Base-by-base conservation (phyloP, 1,140 invertebrate genomes). In the Drosophila hydei region DNA sequence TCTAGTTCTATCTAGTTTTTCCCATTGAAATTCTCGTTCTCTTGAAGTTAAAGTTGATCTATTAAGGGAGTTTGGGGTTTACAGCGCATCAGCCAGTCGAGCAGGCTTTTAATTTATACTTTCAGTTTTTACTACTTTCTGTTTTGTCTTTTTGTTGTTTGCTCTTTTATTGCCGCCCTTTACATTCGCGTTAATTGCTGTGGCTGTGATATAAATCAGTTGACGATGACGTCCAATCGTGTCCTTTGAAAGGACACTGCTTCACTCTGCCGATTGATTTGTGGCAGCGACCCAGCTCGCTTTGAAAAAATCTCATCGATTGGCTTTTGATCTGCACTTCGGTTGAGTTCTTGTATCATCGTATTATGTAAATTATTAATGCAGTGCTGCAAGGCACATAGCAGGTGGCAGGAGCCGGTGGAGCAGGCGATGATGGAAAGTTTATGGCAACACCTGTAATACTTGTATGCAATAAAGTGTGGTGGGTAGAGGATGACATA, bases 131-230 rank as follows among this genome's bases (percentile, higher is more conserved):
- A 9, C n/a, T 56, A 18, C n/a, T 12, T 48, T 70, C 23, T 36
- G 52, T 42, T 50, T 56, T 42, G 51, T 33, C 12, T 11, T 52
- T n/a, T 30, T 45, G 45, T 11, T 12, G 42, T 42, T 64, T 8
- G 52, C 6, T 42, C n/a, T 88, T 87, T 88, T 88, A 87, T 72
- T 56, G 67, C 67, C 74, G 55, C 77, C 51, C 62, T 75, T 87
- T 69, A 87, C 81, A 87, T 75, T 85, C 77, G 71, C 81, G 81
- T 87, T 87, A 87, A 87, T 87, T 87, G 83, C 78, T 73, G 61
- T 50, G 75, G 64, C 81, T 72, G 70, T 77, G 84, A 89, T 81
- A 87, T 88, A 87, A 87, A 87, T 87, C 83, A 69, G 77, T 72
- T 75, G 83, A 81, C 70, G n/a, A 78, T 78, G 74, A 71, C 77